These are phyloP conservation scores for Candidula unifasciata DNA, from an alignment of 2,888 invertebrate species.

Conservation along the genomic window DNA sequence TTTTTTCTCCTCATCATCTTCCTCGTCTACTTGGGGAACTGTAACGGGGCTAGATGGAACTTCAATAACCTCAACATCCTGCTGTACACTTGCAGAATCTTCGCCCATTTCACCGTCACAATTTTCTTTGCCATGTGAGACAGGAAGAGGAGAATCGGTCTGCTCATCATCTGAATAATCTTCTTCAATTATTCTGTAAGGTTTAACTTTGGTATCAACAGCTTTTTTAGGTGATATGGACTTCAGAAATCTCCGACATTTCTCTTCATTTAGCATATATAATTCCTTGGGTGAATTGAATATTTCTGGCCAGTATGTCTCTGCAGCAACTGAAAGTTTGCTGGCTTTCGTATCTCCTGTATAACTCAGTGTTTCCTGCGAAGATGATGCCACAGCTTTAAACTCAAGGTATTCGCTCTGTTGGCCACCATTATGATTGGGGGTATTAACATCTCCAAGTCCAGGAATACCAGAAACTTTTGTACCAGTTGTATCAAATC, in stretches of 20 bases:
- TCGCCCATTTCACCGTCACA: neutral
- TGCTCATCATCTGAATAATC: neutral
- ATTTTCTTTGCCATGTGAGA: neutral
- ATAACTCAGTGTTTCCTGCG: neutral
- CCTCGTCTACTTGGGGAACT: neutral
- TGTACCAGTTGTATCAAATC: neutral
- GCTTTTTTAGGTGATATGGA: neutral
- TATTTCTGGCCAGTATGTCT: neutral
- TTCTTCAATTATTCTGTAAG: neutral
- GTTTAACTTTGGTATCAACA: neutral
- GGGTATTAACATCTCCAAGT: neutral
- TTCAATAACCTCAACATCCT: no score
- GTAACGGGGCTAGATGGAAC: neutral
- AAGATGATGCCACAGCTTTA: neutral
- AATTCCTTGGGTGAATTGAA: neutral
- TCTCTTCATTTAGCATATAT: neutral
- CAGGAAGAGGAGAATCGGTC: no score
- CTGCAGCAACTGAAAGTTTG: neutral
- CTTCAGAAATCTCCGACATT: constrained; percentile 5
- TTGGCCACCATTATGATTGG: neutral
- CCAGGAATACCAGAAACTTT: neutral
- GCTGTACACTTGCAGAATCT: neutral
- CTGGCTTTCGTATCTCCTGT: no score
- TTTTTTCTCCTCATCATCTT: neutral
- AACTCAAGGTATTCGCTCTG: neutral